A percentile compares a stretch with the other conserved stretches of the same genome.
phyloP scores from a whole-genome alignment of 2,797 vertebrate genomes.

The Melanotaenia maccullochi region DNA sequence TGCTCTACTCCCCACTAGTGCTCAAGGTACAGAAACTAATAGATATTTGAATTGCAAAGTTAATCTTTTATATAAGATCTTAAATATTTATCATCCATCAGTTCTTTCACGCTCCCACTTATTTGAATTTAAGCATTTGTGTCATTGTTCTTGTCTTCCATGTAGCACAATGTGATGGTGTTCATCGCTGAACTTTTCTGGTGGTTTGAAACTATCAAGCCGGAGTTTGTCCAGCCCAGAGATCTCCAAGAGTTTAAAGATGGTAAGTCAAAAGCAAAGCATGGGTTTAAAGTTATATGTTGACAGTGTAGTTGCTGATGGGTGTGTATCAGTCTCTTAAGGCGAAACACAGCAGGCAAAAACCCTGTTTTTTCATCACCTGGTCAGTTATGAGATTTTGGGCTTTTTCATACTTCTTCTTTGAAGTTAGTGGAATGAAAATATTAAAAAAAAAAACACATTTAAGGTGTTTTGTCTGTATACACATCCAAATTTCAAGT shows the following conservation, averaged over 20 bases:
- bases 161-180: slow-evolving; percentile 95
- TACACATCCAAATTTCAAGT: background rate
- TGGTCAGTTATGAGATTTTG: too few relatives aligned
- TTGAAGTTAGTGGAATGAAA: background rate
- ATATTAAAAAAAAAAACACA: background rate
- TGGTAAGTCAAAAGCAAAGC: slow-evolving; percentile 76
- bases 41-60: background rate
- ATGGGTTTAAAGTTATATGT: background rate
- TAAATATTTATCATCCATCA: background rate
- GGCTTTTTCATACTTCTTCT: too few relatives aligned
- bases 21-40: slow-evolving; percentile 87
- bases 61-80: background rate
- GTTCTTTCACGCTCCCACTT: background rate
- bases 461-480: background rate
- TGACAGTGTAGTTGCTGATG: background rate
- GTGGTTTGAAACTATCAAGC: slow-evolving; percentile 98
- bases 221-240: slow-evolving; percentile 95
- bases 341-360: background rate
- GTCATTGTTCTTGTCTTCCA: slow-evolving; percentile 10
- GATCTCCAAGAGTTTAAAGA: slow-evolving; percentile 94
- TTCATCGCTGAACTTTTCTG: slow-evolving; percentile 99
- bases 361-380: background rate
- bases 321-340: background rate
- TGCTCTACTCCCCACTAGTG: slow-evolving; percentile 93
- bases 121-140: background rate